A percentile compares a stretch with the other conserved stretches of the same genome.
Evolutionary conservation across 2,113 vertebrate species (phyloP).

Genomic region (Ovis aries): DNA sequence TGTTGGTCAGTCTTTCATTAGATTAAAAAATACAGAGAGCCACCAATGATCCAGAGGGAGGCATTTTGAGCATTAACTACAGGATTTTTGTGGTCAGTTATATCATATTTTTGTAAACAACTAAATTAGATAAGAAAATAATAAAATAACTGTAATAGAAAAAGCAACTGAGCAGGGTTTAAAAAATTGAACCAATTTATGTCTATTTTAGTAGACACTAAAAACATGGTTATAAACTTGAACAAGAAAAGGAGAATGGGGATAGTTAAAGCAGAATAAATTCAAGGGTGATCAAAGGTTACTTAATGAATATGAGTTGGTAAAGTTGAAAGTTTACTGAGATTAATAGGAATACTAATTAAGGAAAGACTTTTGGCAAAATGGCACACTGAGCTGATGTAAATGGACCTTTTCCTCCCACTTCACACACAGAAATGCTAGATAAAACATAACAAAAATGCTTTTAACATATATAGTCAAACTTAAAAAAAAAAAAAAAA

Average conservation of each 20-base stretch:
- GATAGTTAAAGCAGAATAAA: background rate
- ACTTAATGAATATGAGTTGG: background rate
- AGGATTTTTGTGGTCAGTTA: background rate
- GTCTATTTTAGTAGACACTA: background rate
- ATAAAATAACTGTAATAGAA: background rate
- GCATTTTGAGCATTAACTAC: background rate
- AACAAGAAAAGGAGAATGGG: background rate
- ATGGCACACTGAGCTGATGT: background rate
- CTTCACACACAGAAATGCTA: slow-evolving; percentile 9
- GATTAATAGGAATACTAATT: slow-evolving; percentile 29
- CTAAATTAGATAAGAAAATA: slow-evolving; percentile 17
- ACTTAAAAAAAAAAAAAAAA: background rate
- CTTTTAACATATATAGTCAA: slow-evolving; percentile 56
- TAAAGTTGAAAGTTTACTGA: background rate
- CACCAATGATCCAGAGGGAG: background rate
- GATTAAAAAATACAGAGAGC: background rate
- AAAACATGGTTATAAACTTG: background rate
- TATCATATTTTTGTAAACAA: background rate
- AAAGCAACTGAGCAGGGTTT: background rate
- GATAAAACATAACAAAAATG: slow-evolving; percentile 45
- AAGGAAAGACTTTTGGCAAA: slow-evolving; percentile 27
- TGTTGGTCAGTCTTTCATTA: background rate
- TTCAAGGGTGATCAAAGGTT: slow-evolving; percentile 4
- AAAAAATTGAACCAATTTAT: background rate
- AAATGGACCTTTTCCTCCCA: slow-evolving; percentile 31